A percentile compares a stretch with the other conserved stretches of the same genome.
phyloP scores from a whole-genome alignment of 2,113 vertebrate genomes.

The Petaurus breviceps region DNA sequence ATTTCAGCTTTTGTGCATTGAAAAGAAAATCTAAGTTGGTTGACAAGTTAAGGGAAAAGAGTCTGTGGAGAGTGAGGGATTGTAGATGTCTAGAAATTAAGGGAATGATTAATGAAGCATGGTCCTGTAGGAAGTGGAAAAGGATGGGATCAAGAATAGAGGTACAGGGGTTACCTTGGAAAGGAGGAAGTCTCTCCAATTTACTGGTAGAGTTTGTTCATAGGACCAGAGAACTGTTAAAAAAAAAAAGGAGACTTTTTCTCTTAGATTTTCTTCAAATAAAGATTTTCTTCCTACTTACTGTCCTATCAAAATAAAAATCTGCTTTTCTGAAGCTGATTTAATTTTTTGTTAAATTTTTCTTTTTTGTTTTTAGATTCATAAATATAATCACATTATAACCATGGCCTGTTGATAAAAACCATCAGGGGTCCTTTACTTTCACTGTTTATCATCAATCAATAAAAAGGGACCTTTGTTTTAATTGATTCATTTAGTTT shows the following conservation, averaged over 20 bases:
- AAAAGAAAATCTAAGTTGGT: neutral
- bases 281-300: neutral
- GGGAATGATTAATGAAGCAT: slow-evolving; percentile 12
- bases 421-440: neutral
- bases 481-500: neutral
- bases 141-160: neutral
- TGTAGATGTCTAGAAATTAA: neutral
- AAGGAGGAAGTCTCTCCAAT: neutral
- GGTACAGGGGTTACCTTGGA: slow-evolving; percentile 22
- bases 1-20: neutral
- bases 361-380: neutral
- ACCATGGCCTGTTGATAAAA: neutral
- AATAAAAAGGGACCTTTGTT: neutral
- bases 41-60: neutral
- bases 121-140: slow-evolving; percentile 4
- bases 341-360: neutral
- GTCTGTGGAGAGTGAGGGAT: neutral
- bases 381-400: neutral
- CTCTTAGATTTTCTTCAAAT: neutral
- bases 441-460: slow-evolving; percentile 1
- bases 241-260: neutral
- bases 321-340: neutral
- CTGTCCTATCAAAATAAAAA: neutral
- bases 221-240: neutral
- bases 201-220: slow-evolving; percentile 32